Percentiles rank a stretch among this genome's conserved stretches.
phyloP scores from a whole-genome alignment of 2,797 vertebrate genomes.

The Amblyraja radiata region DNA sequence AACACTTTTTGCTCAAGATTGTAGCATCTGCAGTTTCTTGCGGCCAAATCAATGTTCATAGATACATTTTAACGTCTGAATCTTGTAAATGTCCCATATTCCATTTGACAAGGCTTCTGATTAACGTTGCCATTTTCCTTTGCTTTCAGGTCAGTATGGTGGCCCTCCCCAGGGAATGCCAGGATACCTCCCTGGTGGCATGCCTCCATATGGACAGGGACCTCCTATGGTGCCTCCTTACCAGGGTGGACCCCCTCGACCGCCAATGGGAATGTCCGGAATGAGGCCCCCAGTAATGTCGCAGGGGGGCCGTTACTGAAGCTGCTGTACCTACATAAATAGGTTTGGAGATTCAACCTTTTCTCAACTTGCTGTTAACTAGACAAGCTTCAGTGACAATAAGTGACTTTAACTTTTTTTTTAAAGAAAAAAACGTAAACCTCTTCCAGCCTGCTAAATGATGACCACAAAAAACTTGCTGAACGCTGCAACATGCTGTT shows the following conservation, averaged over 20 bases:
- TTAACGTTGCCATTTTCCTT: not conserved
- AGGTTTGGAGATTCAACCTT: conserved; percentile 99
- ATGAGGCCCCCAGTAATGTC: conserved; percentile 98
- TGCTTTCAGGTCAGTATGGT: conserved; percentile 82
- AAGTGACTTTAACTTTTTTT: conserved; percentile 60
- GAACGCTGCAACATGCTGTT: conserved; percentile 75
- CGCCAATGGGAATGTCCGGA: conserved; percentile 71
- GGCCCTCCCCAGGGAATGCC: conserved; percentile 93
- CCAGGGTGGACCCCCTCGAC: conserved; percentile 85
- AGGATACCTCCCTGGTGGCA: conserved; percentile 86
- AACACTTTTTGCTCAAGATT: no score
- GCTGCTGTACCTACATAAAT: conserved; percentile 74
- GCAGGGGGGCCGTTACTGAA: conserved; percentile 96
- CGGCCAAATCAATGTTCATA: not conserved
- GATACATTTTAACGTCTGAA: not conserved
- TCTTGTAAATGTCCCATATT: not conserved
- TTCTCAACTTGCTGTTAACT: conserved; percentile 95
- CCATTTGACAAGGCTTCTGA: not conserved
- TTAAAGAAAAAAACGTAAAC: conserved; percentile 50
- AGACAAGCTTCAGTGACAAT: conserved; percentile 74
- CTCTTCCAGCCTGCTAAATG: conserved; percentile 67
- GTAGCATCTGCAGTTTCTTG: no score
- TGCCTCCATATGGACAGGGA: conserved; percentile 92
- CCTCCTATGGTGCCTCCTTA: conserved; percentile 90
- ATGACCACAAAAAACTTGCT: conserved; percentile 47